Evolutionary conservation across 2,797 vertebrate genomes (phyloP), one percentile per base, ranked within the genome.

Genomic region (Pampus argenteus): DNA sequence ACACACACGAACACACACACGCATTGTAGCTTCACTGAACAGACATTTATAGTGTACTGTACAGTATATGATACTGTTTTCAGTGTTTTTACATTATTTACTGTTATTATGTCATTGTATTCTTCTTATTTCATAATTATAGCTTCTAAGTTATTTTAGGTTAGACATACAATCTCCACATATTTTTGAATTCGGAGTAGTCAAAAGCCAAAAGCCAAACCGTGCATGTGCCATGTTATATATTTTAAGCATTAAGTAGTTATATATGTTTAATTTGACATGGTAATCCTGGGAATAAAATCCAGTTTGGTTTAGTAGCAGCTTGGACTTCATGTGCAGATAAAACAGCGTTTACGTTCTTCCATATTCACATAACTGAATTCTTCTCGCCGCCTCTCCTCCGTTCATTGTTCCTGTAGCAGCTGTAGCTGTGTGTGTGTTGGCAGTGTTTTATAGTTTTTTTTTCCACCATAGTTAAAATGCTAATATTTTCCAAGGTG

Each of bases 401-500:
- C n/a, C 45, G 14, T n/a, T 36, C 58, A 25, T 11, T 71, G 36
- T 47, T 47, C 45, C 51, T 81, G 76, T 66, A 71, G 73, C 64
- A 34, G 51, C n/a, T n/a, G n/a, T n/a, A n/a, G n/a, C n/a, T n/a
- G n/a, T n/a, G n/a, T 59, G 47, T 69, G 74, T 58, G 9, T 20
- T 44, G 26, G 25, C 38, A 1, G 22, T 70, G 67, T 52, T 81
- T 82, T 74, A 84, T 67, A 31, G 63, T 52, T 52, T 71, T 76
- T 61, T 66, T 52, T 47, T 50, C 51, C 44, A 38, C 55, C 65
- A 38, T 40, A 48, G 71, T 80, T 78, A 71, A 86, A 86, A 89
- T 85, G 77, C 75, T 71, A 86, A 89, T 89, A 86, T 90, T 89
- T 90, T 36, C 82, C 67, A 75, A 83, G 86, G 84, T 81, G 86